Percentiles rank a stretch among this genome's conserved stretches.
These are phyloP conservation scores for Mesoligia furuncula DNA, from an alignment of 2,888 invertebrate species.

Conservation along the genomic window DNA sequence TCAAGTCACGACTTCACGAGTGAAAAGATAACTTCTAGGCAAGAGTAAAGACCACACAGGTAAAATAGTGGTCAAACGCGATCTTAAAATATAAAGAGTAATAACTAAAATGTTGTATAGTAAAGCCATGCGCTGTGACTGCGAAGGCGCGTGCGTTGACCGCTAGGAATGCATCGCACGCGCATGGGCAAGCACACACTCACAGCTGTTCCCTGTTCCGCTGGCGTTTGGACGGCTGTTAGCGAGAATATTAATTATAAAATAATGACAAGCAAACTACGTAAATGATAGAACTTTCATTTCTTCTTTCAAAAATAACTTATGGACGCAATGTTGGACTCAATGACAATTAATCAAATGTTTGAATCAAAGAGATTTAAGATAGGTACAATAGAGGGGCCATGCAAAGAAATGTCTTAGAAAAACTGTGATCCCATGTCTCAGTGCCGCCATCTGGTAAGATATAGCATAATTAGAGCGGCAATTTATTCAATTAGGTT, in stretches of 20 bases:
- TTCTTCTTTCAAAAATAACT: not conserved
- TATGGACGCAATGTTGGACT: not conserved
- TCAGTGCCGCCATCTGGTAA: too few relatives aligned
- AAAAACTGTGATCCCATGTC: too few relatives aligned
- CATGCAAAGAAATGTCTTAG: too few relatives aligned
- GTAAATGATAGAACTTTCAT: slow-evolving; percentile 19
- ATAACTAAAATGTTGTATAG: slow-evolving; percentile 49
- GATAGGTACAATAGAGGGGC: too few relatives aligned
- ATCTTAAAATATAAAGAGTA: slow-evolving; percentile 35
- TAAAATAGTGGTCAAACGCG: slow-evolving; percentile 11
- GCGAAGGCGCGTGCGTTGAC: slow-evolving; percentile 80
- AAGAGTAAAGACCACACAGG: slow-evolving; percentile 3
- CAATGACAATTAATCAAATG: not conserved
- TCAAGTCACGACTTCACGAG: slow-evolving; percentile 4
- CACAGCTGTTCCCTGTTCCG: slow-evolving; percentile 74
- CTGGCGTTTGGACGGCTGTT: slow-evolving; percentile 56
- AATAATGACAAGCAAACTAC: slow-evolving; percentile 7
- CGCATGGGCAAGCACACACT: slow-evolving; percentile 73
- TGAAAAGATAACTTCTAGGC: not conserved
- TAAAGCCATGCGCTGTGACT: slow-evolving; percentile 62
- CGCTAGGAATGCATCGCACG: slow-evolving; percentile 82
- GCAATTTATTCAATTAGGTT: too few relatives aligned
- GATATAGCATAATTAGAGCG: too few relatives aligned
- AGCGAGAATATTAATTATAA: slow-evolving; percentile 48
- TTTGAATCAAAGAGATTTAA: too few relatives aligned